Conservation (phyloP, 2,113 vertebrate genomes). For the Cephalopterus ornatus region DNA sequence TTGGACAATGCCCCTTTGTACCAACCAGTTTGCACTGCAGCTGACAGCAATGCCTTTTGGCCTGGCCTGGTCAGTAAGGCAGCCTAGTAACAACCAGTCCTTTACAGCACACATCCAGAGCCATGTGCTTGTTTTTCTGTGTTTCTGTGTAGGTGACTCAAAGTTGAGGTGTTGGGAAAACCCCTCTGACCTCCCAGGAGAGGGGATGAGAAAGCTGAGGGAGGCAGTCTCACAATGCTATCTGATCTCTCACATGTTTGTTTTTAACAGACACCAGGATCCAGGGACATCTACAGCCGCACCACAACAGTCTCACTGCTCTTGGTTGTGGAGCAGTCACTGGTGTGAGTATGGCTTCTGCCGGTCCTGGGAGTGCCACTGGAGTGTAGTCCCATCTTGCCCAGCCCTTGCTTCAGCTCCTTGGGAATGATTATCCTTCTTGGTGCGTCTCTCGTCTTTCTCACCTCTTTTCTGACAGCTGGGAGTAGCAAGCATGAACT, state of each 20-base stretch:
- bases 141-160: not conserved
- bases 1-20: not conserved
- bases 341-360: not conserved
- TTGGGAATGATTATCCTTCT: not conserved
- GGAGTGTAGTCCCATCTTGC: not conserved
- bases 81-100: not conserved
- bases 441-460: not conserved
- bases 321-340: accelerated
- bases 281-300: not conserved
- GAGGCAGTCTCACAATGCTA: not conserved
- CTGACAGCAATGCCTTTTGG: not conserved
- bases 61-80: not conserved
- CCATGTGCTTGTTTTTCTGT: not conserved
- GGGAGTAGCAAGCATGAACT: not conserved
- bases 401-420: not conserved
- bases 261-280: not conserved
- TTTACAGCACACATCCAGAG: not conserved
- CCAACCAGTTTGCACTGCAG: accelerated
- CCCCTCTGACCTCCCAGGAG: not conserved
- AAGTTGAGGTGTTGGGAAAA: not conserved
- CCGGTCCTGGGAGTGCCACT: not conserved
- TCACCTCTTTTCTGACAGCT: not conserved
- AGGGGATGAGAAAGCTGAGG: not conserved
- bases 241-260: not conserved
- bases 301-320: not conserved